Evolutionary conservation across 2,888 invertebrate genomes (phyloP).

Genomic region (Julus scandinavius): DNA sequence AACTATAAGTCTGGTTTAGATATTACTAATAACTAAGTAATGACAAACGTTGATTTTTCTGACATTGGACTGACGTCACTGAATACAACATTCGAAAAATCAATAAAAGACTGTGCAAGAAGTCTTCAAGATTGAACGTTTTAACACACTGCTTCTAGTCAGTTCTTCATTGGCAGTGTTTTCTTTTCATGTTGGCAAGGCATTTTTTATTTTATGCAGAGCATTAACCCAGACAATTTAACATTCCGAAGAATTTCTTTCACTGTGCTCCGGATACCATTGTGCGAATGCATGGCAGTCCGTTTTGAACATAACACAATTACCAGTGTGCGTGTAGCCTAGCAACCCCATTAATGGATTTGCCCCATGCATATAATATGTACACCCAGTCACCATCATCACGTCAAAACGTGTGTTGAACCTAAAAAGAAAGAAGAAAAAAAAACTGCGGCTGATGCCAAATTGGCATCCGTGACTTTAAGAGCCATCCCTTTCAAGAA

Average conservation of each 20-base stretch:
- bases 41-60: slow-evolving; percentile 21
- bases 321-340: slow-evolving; percentile 1
- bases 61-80: background rate
- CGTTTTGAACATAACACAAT: slow-evolving; percentile 39
- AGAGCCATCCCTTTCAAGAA: background rate
- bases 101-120: background rate
- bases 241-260: background rate
- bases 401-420: slow-evolving; percentile 35
- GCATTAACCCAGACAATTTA: background rate
- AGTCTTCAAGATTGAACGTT: background rate
- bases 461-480: slow-evolving; percentile 16
- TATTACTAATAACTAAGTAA: background rate
- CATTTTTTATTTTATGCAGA: background rate
- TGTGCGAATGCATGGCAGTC: background rate
- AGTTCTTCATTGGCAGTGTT: background rate
- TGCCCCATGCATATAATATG: slow-evolving; percentile 31
- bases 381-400: slow-evolving; percentile 23
- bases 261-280: background rate
- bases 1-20: too few species aligned
- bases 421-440: background rate
- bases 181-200: background rate
- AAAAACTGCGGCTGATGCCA: slow-evolving; percentile 19
- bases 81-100: background rate
- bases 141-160: background rate
- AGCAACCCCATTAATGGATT: slow-evolving; percentile 42